Conservation (phyloP, 2,797 vertebrate species). For the Nyctalus aviator region DNA sequence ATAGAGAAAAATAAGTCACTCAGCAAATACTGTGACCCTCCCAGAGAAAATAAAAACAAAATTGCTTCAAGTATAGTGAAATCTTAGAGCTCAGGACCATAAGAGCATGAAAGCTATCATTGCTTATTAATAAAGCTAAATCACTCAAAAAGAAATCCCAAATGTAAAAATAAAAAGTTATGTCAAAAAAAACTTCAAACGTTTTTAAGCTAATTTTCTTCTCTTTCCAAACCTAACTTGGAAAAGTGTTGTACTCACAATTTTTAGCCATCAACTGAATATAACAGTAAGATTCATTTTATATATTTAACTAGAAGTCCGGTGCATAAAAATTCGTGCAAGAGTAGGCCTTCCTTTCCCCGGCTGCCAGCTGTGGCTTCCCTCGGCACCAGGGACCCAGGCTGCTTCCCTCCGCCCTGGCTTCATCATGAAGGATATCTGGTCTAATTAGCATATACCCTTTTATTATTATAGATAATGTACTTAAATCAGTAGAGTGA, state of each 20-base stretch:
- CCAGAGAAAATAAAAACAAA: conserved; percentile 68
- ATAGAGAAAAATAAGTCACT: conserved; percentile 51
- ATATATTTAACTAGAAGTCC: conserved; percentile 18
- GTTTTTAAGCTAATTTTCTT: conserved; percentile 59
- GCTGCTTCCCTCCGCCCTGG: too few species aligned
- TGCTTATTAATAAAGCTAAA: conserved; percentile 77
- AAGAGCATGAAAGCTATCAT: conserved; percentile 51
- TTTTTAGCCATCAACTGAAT: conserved; percentile 42
- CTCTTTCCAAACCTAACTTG: conserved; percentile 59
- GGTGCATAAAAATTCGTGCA: too few species aligned
- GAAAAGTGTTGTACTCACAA: conserved; percentile 14
- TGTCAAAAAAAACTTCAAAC: conserved; percentile 27
- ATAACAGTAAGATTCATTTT: conserved; percentile 40
- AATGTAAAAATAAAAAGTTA: conserved; percentile 55
- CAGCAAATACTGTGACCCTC: conserved; percentile 22
- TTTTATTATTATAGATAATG: not conserved
- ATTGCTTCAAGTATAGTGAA: conserved; percentile 50
- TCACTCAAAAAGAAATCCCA: conserved; percentile 58
- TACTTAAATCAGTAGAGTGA: conserved; percentile 60
- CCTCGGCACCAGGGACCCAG: too few species aligned
- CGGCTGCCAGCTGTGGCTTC: too few species aligned
- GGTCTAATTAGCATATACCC: too few species aligned
- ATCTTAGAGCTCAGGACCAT: conserved; percentile 27
- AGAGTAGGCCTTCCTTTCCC: too few species aligned
- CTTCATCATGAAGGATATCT: too few species aligned